phyloP scores from a whole-genome alignment of 2,113 vertebrate genomes.

The Eurypyga helias region DNA sequence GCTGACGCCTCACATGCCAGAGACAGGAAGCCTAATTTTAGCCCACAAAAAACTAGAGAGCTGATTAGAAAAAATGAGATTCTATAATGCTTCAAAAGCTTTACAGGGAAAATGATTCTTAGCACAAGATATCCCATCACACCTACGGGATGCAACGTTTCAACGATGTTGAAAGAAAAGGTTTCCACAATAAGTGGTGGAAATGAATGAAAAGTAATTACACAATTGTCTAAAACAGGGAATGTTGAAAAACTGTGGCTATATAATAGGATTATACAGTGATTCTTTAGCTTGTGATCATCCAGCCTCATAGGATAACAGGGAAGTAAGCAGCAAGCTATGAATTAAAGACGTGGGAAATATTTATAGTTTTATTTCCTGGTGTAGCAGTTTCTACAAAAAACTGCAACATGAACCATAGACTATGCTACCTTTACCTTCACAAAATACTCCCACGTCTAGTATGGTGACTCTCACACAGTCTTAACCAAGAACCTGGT shows the following conservation, averaged over 20 bases:
- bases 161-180: conserved; percentile 34
- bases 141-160: conserved; percentile 18
- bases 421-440: neutral
- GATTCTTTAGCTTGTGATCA: conserved; percentile 14
- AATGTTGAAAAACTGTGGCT: conserved; percentile 10
- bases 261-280: conserved; percentile 25
- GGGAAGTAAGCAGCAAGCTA: neutral
- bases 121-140: conserved; percentile 34
- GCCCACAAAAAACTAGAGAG: conserved; percentile 43
- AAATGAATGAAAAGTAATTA: conserved; percentile 57
- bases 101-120: conserved; percentile 56
- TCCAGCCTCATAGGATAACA: neutral
- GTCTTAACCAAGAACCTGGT: neutral
- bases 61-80: conserved; percentile 69
- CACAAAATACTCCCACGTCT: neutral
- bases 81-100: conserved; percentile 59
- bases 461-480: neutral
- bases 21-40: conserved; percentile 70
- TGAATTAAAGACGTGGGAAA: neutral
- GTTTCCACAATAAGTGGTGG: conserved; percentile 14
- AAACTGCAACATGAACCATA: neutral
- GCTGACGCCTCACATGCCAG: conserved; percentile 47
- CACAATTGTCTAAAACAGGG: conserved; percentile 16
- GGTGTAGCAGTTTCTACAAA: neutral
- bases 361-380: neutral